A percentile compares a stretch with the other conserved stretches of the same genome.
Evolutionary conservation across 2,797 vertebrate genomes (phyloP).

Genomic region (Gymnoscopelus microlampas): DNA sequence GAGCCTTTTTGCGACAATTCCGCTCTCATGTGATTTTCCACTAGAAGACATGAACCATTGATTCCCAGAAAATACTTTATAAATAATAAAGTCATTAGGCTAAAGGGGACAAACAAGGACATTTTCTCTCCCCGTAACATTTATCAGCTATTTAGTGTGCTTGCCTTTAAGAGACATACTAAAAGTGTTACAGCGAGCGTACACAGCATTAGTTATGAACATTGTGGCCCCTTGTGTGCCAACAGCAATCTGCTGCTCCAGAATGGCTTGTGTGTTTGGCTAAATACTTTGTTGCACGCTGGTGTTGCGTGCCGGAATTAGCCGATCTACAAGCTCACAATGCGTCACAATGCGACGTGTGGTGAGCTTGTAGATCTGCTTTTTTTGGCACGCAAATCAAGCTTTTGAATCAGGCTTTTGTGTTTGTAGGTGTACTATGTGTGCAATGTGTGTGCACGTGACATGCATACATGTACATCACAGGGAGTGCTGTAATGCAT

Average conservation of each 20-base stretch:
- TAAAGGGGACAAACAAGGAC: slow-evolving; percentile 21
- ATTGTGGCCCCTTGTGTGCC: too few relatives aligned
- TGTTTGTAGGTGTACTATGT: neutral
- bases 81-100: slow-evolving; percentile 29
- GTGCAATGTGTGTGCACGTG: neutral
- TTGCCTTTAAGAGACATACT: neutral
- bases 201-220: neutral
- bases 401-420: too few relatives aligned
- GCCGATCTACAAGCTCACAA: too few relatives aligned
- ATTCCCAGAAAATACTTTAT: slow-evolving; percentile 27
- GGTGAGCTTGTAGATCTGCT: too few relatives aligned
- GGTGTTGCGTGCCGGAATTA: too few relatives aligned
- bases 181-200: neutral
- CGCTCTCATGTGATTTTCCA: slow-evolving; percentile 34
- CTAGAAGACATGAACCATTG: slow-evolving; percentile 26
- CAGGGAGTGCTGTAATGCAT: slow-evolving; percentile 53
- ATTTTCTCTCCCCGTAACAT: slow-evolving; percentile 5
- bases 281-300: too few relatives aligned
- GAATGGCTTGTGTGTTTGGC: too few relatives aligned
- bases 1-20: slow-evolving; percentile 51
- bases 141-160: neutral
- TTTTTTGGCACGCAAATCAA: too few relatives aligned
- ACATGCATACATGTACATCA: slow-evolving; percentile 20
- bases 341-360: too few relatives aligned
- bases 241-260: too few relatives aligned